phyloP scores from a whole-genome alignment of 2,113 vertebrate species.

The Laticauda laticaudata region DNA sequence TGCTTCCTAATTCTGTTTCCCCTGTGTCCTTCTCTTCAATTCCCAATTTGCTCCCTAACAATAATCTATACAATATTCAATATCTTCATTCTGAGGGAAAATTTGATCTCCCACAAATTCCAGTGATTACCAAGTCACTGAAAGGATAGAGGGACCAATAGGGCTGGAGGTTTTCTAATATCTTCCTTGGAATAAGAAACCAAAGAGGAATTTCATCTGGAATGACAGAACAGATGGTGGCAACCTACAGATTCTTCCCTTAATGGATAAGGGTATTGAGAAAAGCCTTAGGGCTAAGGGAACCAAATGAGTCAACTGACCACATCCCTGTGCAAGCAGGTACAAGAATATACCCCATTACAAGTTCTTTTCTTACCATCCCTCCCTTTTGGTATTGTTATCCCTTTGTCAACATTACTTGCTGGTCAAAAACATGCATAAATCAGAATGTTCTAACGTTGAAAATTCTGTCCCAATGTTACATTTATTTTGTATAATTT shows the following conservation, averaged over 20 bases:
- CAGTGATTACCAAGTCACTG: background rate
- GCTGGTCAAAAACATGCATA: background rate
- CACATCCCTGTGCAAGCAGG: background rate
- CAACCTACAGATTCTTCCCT: background rate
- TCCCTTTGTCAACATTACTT: background rate
- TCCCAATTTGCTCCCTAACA: background rate
- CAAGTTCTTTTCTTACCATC: background rate
- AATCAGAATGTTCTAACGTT: background rate
- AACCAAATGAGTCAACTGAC: background rate
- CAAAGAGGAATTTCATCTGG: background rate
- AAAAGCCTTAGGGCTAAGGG: background rate
- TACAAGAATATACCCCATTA: background rate
- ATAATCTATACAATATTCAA: background rate
- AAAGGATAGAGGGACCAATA: background rate
- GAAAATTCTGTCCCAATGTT: background rate
- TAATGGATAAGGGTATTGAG: background rate
- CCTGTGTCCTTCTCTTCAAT: background rate
- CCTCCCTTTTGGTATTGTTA: background rate
- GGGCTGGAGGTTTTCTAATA: background rate
- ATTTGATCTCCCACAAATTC: background rate
- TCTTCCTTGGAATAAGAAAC: background rate
- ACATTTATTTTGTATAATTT: background rate
- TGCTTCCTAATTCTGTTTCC: background rate
- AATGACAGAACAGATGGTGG: background rate
- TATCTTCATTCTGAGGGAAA: background rate